Evolutionary conservation across 2,113 vertebrate species (phyloP).

Genomic region (Nettapus auritus): DNA sequence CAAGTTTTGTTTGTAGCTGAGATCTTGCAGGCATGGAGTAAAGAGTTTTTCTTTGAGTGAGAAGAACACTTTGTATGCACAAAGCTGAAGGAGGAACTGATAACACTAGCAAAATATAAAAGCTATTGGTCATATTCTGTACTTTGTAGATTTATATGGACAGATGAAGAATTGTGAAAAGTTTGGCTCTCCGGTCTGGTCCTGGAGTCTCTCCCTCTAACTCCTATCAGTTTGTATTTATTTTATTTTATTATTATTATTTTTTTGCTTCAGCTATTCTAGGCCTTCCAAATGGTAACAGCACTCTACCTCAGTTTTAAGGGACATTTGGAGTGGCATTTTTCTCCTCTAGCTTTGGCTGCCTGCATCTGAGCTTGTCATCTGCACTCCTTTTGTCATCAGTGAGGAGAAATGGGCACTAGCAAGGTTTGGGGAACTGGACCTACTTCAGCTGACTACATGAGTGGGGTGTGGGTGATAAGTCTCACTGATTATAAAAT

Average conservation of each 20-base stretch:
- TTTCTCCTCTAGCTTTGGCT: background rate
- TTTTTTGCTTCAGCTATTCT: background rate
- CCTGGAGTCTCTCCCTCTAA: background rate
- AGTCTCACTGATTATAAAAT: background rate
- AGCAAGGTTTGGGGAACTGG: background rate
- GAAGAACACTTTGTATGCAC: background rate
- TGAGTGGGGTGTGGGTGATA: background rate
- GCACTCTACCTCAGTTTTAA: background rate
- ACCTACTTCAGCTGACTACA: background rate
- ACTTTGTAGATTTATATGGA: background rate
- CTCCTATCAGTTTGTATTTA: background rate
- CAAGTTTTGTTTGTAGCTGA: background rate
- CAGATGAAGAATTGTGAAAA: background rate
- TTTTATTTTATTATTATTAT: too few species aligned
- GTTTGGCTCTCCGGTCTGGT: background rate
- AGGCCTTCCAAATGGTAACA: background rate
- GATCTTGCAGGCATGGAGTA: background rate
- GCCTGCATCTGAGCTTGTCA: background rate
- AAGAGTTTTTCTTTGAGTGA: background rate
- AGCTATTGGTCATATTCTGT: background rate
- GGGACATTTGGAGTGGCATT: background rate
- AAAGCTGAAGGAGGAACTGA: background rate
- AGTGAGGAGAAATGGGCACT: background rate
- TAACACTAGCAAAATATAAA: background rate
- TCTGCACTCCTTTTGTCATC: background rate